A percentile compares a stretch with the other conserved stretches of the same genome.
phyloP scores from a whole-genome alignment of 2,113 vertebrate genomes.

The Dolichallabes microphthalmus region DNA sequence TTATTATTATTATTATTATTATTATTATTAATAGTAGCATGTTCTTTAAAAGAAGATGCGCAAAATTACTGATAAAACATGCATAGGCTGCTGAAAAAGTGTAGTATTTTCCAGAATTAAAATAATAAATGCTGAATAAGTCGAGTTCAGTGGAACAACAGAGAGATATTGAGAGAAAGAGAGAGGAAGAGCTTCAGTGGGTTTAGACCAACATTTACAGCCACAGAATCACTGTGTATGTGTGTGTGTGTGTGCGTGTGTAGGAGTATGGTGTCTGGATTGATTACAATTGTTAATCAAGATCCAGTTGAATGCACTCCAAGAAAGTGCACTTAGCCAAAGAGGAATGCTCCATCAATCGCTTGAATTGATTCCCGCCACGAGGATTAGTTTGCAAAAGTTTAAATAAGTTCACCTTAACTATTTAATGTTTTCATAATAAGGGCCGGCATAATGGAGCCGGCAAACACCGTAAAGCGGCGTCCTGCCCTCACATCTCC shows the following conservation, averaged over 20 bases:
- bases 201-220: constrained; percentile 61
- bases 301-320: constrained; percentile 70
- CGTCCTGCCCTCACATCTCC: neutral
- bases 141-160: neutral
- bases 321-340: constrained; percentile 63
- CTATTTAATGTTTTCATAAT: constrained; percentile 58
- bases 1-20: too few relatives aligned
- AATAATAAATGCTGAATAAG: neutral
- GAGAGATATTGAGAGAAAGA: neutral
- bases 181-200: neutral
- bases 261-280: constrained; percentile 58
- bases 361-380: constrained; percentile 51
- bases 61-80: neutral
- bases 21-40: too few relatives aligned
- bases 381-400: constrained; percentile 50
- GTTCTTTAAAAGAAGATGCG: neutral
- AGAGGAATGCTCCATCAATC: constrained; percentile 62
- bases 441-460: constrained; percentile 32
- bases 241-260: constrained; percentile 11
- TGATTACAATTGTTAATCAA: constrained; percentile 82
- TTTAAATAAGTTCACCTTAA: constrained; percentile 56
- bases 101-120: neutral
- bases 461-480: constrained; percentile 46
- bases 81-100: neutral
- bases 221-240: constrained; percentile 54